These are phyloP conservation scores for Emydura subglobosa DNA, from an alignment of 2,113 vertebrate genomes.

Conservation along the genomic window DNA sequence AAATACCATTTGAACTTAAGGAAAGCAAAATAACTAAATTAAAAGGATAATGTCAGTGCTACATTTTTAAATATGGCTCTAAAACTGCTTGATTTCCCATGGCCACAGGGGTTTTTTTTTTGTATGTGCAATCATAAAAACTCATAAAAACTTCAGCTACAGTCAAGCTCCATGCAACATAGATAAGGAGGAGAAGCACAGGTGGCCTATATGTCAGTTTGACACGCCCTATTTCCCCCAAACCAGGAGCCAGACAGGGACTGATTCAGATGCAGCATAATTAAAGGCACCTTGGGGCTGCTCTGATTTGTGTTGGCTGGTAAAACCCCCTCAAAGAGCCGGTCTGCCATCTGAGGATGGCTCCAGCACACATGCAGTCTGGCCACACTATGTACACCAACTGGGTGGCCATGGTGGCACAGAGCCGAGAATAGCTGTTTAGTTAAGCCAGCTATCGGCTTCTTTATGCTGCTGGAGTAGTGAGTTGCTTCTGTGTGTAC, in stretches of 20 bases:
- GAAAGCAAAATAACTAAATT: neutral
- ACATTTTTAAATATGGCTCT: neutral
- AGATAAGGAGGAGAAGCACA: neutral
- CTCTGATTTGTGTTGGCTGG: neutral
- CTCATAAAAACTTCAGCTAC: neutral
- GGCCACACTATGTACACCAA: neutral
- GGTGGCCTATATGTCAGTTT: neutral
- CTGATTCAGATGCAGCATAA: neutral
- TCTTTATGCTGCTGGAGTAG: neutral
- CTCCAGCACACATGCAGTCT: neutral
- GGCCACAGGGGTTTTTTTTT: neutral
- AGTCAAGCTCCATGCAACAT: neutral
- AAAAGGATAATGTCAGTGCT: neutral
- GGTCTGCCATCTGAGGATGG: rapidly evolving
- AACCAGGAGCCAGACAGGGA: neutral
- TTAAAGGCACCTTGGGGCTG: neutral
- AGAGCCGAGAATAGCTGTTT: neutral
- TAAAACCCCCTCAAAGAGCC: neutral
- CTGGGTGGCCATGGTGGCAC: neutral
- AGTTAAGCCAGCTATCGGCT: neutral
- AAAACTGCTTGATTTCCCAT: neutral
- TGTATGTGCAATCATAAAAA: neutral
- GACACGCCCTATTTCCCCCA: neutral
- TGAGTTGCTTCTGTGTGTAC: neutral
- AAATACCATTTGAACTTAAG: neutral